Percentiles rank a stretch among this genome's conserved stretches.
Conservation (phyloP, 2,113 vertebrate species). For the Grallaria varia region DNA sequence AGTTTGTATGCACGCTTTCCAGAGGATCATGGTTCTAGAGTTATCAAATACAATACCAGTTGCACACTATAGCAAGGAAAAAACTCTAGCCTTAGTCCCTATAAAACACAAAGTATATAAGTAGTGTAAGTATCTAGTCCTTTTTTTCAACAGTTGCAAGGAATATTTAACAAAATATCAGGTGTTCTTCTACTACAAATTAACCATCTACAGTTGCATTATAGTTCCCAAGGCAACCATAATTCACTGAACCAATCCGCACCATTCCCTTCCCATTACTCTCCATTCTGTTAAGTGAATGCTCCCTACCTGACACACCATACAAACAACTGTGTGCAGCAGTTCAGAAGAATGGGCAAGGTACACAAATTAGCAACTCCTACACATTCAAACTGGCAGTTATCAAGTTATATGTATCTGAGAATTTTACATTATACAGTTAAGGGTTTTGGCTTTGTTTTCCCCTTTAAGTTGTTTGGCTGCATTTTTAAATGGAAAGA, state of each 20-base stretch:
- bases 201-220: not conserved
- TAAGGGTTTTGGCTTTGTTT: not conserved
- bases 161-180: not conserved
- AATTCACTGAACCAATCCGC: not conserved
- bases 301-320: not conserved
- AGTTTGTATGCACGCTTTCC: not conserved
- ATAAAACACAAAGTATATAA: not conserved
- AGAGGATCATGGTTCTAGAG: not conserved
- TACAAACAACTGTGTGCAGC: not conserved
- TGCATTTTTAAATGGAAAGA: not conserved
- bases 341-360: not conserved
- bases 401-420: not conserved
- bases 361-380: not conserved
- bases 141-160: not conserved
- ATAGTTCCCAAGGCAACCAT: slow-evolving; percentile 44
- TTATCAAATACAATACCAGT: not conserved
- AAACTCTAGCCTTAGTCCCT: not conserved
- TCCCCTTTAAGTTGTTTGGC: not conserved
- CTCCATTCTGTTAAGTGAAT: not conserved
- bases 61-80: not conserved
- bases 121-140: not conserved
- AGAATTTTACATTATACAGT: not conserved
- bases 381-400: not conserved
- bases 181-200: not conserved
- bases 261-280: not conserved